Conservation (phyloP, 2,113 vertebrate genomes). For the Cryptotis parvus region DNA sequence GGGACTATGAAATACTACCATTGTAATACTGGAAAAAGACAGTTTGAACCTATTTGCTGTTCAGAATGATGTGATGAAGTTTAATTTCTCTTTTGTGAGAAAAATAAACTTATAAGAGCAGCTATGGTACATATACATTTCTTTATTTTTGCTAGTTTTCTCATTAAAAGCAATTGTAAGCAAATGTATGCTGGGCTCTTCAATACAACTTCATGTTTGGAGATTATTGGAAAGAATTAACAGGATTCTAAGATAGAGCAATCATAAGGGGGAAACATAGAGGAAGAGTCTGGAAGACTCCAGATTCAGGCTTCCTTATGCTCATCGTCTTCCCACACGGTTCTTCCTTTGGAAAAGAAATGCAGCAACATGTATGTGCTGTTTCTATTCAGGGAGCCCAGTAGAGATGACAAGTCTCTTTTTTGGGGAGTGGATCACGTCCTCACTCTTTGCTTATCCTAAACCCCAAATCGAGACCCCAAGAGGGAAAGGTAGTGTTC, state of each 20-base stretch:
- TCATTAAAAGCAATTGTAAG: not conserved
- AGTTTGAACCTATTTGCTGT: slow-evolving; percentile 51
- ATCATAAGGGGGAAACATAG: not conserved
- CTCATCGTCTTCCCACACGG: not conserved
- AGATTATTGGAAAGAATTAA: not conserved
- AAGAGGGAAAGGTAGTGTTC: slow-evolving; percentile 18
- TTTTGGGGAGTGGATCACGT: not conserved
- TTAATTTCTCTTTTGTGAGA: not conserved
- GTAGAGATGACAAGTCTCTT: not conserved
- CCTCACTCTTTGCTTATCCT: not conserved
- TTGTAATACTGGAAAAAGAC: slow-evolving; percentile 38
- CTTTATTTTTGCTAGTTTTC: not conserved
- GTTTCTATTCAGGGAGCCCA: not conserved
- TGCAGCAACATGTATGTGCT: not conserved
- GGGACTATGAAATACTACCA: slow-evolving; percentile 49
- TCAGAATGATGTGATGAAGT: slow-evolving; percentile 56
- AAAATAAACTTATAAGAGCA: not conserved
- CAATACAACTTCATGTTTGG: not conserved
- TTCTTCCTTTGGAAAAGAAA: not conserved
- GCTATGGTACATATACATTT: not conserved
- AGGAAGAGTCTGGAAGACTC: not conserved
- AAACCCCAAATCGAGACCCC: not conserved
- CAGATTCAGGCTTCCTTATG: not conserved
- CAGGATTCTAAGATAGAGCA: not conserved
- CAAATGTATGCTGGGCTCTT: not conserved